Base-by-base conservation (phyloP, 2,113 vertebrate species). In the Synodontis membranacea region DNA sequence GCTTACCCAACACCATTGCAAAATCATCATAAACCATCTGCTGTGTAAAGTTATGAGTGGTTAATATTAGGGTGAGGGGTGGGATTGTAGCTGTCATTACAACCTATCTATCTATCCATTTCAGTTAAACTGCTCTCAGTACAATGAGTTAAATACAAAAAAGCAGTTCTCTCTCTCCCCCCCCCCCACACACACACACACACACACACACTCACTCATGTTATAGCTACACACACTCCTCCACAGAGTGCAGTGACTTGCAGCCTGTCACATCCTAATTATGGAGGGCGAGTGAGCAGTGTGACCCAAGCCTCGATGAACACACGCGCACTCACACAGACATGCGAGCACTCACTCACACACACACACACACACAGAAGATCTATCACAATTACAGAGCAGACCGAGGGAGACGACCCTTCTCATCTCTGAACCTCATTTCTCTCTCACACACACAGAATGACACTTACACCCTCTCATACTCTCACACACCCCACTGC, bases 231-330 rank as follows among this genome's bases (percentile, higher is more conserved):
- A 83, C 44, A 83, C 46, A 72, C 31, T 84, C 42, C 31, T 39
- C 48, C 12, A 28, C 3, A 21, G 82, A 84, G 85, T 56, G 82
- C 68, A 78, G 81, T 86, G 42, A 86, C 82, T 82, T 81, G 85
- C 76, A 85, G 85, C 66, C 84, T 87, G 82, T 87, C 82, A 60
- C 56, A 84, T 85, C 82, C 86, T 85, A 87, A 89, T 87, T 87
- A 89, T 50, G 48, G 83, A 54, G 88, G 83, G 68, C 78, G 80
- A 86, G 39, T 44, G 83, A 78, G 68, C 46, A 83, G 84, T 81
- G 82, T 85, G 85, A 87, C 82, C 86, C 58, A 72, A 75, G 68
- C 46, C 83, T 85, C 52, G 37, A 54, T 39, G 80, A 52, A 48
- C 81, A 84, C 72, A 75, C 74, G 58, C 82, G 12, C 84, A 82